Base-by-base conservation (phyloP, 2,113 vertebrate genomes). In the Corvus cornix region DNA sequence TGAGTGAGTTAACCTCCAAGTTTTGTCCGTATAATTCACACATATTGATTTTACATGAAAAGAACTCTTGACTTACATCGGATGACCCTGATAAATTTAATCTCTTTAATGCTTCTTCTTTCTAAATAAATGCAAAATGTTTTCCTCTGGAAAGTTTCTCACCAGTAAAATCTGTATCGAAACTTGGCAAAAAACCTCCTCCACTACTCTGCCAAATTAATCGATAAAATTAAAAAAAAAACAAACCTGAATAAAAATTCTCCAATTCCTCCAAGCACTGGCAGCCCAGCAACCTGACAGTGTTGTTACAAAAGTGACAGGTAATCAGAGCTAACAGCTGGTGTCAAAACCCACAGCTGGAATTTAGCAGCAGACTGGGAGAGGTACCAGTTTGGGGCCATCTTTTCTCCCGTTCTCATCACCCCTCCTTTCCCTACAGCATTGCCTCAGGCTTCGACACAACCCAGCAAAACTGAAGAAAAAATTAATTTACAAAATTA, bases 21-120 rank as follows among this genome's bases (percentile, higher is more conserved):
- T 97, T 96, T 96, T 97, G 94, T 87, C 97, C 87, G 0, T 96
- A 96, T 97, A 96, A 97, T 94, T 98, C 96, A 97, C 49, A 1
- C 59, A 84, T 93, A 97, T 97, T 95, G 97, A 98, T 98, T 97
- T 97, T 96, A 86, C 94, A 93, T 94, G 96, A 95, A 97, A 97
- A 92, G 75, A 84, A 90, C 70, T 68, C 92, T 89, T 90, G 86
- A 93, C 80, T 96, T 96, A 91, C 81, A 96, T 95, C 4, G 7
- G 84, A 60, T 86, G 84, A 77, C 56, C 93, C 80, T 84, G 77
- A 84, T 86, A 90, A 87, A 88, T 79, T 91, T 94, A 90, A 96
- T 59, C 94, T 68, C 17, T 87, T 93, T 81, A 93, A 67, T 88
- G 49, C 56, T 81, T 20, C n/a, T 87, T 86, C 92, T 74, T 93